Base-by-base conservation (phyloP, 2,797 vertebrate genomes). In the Acomys russatus region DNA sequence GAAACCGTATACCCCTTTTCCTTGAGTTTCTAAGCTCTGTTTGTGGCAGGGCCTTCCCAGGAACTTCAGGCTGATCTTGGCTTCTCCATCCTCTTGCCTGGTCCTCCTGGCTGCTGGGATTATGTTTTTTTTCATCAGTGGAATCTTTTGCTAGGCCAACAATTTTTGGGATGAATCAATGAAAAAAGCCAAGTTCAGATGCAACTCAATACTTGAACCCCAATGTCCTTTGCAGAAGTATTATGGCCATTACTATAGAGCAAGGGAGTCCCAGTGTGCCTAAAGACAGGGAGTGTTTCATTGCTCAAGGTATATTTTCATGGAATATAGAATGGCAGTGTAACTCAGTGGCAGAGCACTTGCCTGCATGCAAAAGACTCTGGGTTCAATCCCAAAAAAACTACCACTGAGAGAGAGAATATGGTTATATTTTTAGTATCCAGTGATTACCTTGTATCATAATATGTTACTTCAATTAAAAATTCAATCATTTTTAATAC, bases 381-480 rank as follows among this genome's bases (percentile, higher is more conserved):
- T 54, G 33, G 20, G n/a, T 70, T 86, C 49, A 85, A 35, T 33
- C 33, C 84, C 49, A 33, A 71, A 20, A 82, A 38, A 35, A 35
- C 18, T 63, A 38, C 7, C 59, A 6, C 23, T 38, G 12, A 6
- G n/a, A 63, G n/a, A 30, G 76, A 79, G 51, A 79, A 84, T 49
- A 84, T 20, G 61, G 61, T 71, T 56, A 56, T 59, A 88, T 20
- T 14, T 71, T 38, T 94, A 23, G 35, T 20, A 68, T 84, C 2
- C 23, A 74, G 20, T 38, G 4, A 79, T 90, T 92, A 25, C 11
- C 88, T 94, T 96, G 56, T 44, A 49, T 25, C 22, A 54, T 87
- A 68, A 71, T 87, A 18, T 78, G n/a, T 92, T 70, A 96, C 63
- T 25, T 92, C 38, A 93, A 28, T 82, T 71, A 94, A 74, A 74